Conservation (phyloP, 1,140 invertebrate genomes). For the Cyclina sinensis region DNA sequence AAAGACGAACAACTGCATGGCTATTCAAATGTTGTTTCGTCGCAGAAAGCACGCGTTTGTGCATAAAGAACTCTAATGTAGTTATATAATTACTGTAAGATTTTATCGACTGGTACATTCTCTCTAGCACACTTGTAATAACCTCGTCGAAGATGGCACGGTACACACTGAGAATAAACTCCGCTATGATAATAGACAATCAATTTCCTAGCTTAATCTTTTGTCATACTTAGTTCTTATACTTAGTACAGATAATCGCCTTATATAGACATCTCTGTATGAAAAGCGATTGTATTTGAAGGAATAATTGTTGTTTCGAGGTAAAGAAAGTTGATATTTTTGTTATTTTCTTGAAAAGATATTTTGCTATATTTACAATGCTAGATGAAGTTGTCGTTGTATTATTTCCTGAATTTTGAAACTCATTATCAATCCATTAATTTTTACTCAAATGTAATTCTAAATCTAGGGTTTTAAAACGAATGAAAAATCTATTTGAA, state of each 20-base stretch:
- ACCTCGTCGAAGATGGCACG: slow-evolving; percentile 8
- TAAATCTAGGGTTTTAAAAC: no score
- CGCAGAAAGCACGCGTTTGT: no score
- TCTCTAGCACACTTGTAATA: not conserved
- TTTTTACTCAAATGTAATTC: no score
- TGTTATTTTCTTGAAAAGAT: no score
- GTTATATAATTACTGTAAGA: slow-evolving; percentile 12
- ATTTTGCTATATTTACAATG: no score
- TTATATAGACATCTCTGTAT: not conserved
- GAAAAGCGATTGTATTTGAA: not conserved
- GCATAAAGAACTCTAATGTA: not conserved
- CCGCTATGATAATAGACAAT: not conserved
- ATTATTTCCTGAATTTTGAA: no score
- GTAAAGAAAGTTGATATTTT: not conserved
- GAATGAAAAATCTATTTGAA: no score
- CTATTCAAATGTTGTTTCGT: no score
- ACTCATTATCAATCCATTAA: no score
- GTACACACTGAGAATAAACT: not conserved
- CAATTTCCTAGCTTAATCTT: slow-evolving; percentile 13
- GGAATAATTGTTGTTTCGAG: not conserved
- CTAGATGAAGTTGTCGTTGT: no score
- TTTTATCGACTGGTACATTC: slow-evolving; percentile 4
- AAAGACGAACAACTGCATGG: no score
- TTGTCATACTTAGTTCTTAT: not conserved
- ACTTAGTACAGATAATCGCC: no score